Percentiles rank a stretch among this genome's conserved stretches.
Conservation (phyloP, 2,113 vertebrate genomes). For the Elanus axillaris region DNA sequence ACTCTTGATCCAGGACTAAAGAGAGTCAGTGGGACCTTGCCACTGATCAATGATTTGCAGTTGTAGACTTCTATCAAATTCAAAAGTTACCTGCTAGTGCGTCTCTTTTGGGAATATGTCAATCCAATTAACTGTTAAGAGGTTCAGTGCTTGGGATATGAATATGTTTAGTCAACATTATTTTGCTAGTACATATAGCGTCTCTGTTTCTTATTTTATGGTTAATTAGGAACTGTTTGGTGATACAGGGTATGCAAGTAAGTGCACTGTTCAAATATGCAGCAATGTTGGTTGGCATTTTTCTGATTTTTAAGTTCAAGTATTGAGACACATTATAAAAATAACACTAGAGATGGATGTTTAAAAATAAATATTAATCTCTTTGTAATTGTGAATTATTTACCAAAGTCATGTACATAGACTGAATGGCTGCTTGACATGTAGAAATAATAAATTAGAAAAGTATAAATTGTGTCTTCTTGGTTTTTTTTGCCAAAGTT, state of each 20-base stretch:
- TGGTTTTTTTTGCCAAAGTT: not conserved
- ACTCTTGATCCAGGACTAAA: not conserved
- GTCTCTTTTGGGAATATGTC: not conserved
- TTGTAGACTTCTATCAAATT: not conserved
- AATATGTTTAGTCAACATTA: not conserved
- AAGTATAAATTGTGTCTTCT: not conserved
- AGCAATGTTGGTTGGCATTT: not conserved
- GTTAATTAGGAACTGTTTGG: not conserved
- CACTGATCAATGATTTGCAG: not conserved
- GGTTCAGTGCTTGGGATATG: not conserved
- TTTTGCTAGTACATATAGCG: not conserved
- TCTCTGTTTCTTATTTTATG: constrained; percentile 18
- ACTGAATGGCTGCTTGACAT: not conserved
- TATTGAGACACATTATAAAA: not conserved
- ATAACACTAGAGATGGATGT: not conserved
- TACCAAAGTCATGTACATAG: not conserved
- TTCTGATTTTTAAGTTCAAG: not conserved
- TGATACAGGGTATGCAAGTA: not conserved
- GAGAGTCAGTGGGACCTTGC: not conserved
- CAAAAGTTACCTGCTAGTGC: constrained; percentile 1
- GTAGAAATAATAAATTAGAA: not conserved
- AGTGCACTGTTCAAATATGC: not conserved
- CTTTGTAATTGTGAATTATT: not conserved
- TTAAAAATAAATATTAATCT: not conserved
- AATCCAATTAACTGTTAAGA: constrained; percentile 21